A percentile compares a stretch with the other conserved stretches of the same genome.
Conservation (phyloP, 2,888 invertebrate species). For the Alentia gelatinosa region DNA sequence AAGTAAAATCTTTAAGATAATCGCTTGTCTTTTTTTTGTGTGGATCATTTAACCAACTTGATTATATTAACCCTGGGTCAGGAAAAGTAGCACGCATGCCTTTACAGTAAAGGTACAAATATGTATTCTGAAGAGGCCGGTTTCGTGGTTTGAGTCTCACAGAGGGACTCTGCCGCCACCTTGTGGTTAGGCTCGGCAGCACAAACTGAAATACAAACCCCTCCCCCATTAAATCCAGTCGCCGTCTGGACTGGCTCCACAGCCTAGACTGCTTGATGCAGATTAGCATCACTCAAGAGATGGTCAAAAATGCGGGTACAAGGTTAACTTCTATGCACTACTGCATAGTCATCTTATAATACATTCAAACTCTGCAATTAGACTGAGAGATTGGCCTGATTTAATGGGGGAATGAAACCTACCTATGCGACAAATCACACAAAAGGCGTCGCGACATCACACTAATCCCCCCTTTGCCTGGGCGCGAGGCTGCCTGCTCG, state of each 20-base stretch:
- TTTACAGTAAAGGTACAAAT: too few species aligned
- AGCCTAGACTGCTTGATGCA: neutral
- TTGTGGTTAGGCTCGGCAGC: neutral
- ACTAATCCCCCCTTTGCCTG: neutral
- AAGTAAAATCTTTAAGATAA: too few species aligned
- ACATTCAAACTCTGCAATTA: too few species aligned
- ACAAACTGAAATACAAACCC: constrained; percentile 15
- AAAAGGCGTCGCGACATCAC: neutral
- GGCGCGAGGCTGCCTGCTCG: neutral
- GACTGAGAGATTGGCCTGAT: too few species aligned
- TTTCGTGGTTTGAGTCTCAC: too few species aligned
- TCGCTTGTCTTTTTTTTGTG: too few species aligned
- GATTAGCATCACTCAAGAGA: neutral
- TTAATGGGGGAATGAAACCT: neutral
- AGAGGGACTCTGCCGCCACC: too few species aligned
- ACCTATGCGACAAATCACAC: neutral
- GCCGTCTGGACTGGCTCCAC: constrained; percentile 13
- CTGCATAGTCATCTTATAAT: neutral
- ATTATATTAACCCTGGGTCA: too few species aligned
- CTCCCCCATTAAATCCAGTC: constrained; percentile 4
- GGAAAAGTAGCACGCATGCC: too few species aligned
- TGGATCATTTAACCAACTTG: too few species aligned
- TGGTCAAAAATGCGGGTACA: neutral
- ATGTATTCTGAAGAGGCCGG: too few species aligned
- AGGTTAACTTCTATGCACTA: neutral